Conservation (phyloP, 2,888 invertebrate genomes). For the Sphaerophoria taeniata region DNA sequence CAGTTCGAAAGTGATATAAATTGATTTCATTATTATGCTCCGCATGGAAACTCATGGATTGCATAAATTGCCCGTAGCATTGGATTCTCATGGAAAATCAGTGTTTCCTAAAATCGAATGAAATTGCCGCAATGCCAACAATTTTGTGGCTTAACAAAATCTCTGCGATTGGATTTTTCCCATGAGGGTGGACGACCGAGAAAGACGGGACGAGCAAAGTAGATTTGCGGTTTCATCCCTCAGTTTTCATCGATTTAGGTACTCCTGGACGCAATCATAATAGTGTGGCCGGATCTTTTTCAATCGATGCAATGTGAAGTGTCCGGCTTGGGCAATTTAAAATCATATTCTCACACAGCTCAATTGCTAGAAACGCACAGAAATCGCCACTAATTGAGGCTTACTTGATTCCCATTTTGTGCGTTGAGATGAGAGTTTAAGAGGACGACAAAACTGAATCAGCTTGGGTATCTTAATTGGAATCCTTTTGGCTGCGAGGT, state of each 20-base stretch:
- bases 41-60: constrained; percentile 27
- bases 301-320: constrained; percentile 16
- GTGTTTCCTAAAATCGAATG: constrained; percentile 32
- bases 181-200: constrained; percentile 57
- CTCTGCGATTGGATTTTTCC: constrained; percentile 58
- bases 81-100: neutral
- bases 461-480: constrained; percentile 44
- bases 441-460: neutral
- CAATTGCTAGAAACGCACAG: constrained; percentile 20
- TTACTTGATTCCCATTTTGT: constrained; percentile 68
- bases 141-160: constrained; percentile 64
- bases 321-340: constrained; percentile 47
- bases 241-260: neutral
- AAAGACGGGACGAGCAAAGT: too few species aligned
- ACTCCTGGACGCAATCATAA: constrained; percentile 21
- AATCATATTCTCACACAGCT: constrained; percentile 56
- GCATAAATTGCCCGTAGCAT: constrained; percentile 50
- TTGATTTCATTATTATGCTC: constrained; percentile 47
- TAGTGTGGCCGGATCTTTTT: constrained; percentile 40
- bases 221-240: constrained; percentile 38
- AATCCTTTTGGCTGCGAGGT: constrained; percentile 45
- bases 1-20: constrained; percentile 63
- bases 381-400: constrained; percentile 63
- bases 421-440: constrained; percentile 39
- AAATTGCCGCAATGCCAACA: constrained; percentile 68